phyloP scores from a whole-genome alignment of 1,140 invertebrate genomes.

The Bombus impatiens region DNA sequence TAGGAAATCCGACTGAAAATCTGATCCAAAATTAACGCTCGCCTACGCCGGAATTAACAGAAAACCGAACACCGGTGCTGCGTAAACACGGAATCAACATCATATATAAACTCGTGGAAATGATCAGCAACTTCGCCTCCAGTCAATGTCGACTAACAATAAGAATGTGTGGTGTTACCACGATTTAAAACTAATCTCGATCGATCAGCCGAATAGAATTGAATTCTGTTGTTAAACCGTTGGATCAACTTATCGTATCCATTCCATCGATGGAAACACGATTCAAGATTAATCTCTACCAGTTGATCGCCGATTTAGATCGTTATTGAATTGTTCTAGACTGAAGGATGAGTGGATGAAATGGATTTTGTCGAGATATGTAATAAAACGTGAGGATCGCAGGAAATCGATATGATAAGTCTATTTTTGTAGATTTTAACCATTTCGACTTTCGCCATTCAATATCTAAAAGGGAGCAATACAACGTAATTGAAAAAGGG shows the following conservation, averaged over 20 bases:
- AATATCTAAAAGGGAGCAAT: background rate
- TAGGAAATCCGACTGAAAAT: slow-evolving; percentile 38
- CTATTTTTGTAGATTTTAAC: background rate
- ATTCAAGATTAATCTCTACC: slow-evolving; percentile 3
- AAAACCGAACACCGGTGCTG: background rate
- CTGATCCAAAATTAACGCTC: slow-evolving; percentile 45
- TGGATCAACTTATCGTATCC: slow-evolving; percentile 21
- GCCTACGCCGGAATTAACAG: background rate
- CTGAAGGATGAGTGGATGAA: background rate
- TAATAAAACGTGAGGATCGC: background rate
- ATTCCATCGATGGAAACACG: background rate
- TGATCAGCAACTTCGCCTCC: background rate
- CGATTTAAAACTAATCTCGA: slow-evolving; percentile 41
- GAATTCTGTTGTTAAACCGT: slow-evolving; percentile 35
- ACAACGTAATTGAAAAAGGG: too few species aligned
- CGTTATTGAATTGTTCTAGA: background rate
- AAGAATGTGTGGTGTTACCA: background rate
- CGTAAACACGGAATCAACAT: slow-evolving; percentile 32
- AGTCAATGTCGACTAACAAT: slow-evolving; percentile 11
- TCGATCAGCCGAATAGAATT: slow-evolving; percentile 21
- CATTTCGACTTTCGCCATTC: background rate
- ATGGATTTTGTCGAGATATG: background rate
- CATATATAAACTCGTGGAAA: background rate
- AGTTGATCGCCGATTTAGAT: background rate
- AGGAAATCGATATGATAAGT: background rate